Conservation (phyloP, 2,113 vertebrate species). For the Dasyornis broadbenti region DNA sequence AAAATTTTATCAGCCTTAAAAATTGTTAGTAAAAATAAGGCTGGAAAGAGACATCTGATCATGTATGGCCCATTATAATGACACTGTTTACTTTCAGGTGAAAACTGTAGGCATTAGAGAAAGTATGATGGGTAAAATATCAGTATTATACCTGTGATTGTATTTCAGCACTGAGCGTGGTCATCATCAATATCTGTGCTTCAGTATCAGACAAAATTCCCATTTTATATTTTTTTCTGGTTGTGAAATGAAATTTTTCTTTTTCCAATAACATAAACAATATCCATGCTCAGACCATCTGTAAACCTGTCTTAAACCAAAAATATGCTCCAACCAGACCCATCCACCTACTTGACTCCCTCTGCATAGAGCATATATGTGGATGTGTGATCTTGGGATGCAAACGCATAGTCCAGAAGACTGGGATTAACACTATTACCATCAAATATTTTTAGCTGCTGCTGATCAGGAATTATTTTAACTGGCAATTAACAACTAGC, state of each 20-base stretch:
- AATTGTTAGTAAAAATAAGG: background rate
- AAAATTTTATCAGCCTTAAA: conserved; percentile 13
- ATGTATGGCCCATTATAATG: background rate
- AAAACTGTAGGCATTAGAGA: background rate
- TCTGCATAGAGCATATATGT: background rate
- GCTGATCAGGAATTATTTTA: background rate
- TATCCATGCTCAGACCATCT: background rate
- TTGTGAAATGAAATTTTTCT: background rate
- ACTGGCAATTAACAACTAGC: background rate
- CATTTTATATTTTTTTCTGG: background rate
- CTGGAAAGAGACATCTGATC: background rate
- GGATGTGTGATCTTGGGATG: background rate
- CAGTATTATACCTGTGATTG: background rate
- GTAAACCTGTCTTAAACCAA: background rate
- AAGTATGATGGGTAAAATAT: background rate
- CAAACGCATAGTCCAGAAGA: background rate
- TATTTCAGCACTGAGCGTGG: background rate
- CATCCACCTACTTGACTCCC: background rate
- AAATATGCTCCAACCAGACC: background rate
- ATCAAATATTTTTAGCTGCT: background rate
- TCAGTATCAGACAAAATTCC: background rate
- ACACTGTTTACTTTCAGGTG: background rate
- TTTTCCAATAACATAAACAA: background rate
- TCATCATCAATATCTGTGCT: background rate
- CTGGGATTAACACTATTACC: background rate